phyloP scores from a whole-genome alignment of 2,113 vertebrate genomes.

The Sorex fumeus region DNA sequence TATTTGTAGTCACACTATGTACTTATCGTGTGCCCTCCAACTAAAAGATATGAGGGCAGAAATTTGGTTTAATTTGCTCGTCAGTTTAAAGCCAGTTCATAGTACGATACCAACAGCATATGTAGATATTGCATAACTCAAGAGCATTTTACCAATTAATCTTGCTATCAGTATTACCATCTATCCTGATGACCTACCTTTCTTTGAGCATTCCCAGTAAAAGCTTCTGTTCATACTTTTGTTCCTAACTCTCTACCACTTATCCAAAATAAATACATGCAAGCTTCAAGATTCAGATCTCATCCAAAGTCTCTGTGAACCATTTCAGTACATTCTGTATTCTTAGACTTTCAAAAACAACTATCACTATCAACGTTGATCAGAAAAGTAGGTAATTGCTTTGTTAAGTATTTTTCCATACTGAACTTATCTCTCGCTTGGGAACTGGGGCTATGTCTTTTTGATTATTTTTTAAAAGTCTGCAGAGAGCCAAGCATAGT shows the following conservation, averaged over 20 bases:
- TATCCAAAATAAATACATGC: slow-evolving; percentile 28
- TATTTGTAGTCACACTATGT: background rate
- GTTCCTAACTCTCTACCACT: background rate
- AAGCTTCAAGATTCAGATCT: background rate
- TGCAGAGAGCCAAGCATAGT: background rate
- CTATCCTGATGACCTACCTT: background rate
- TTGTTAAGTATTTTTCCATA: background rate
- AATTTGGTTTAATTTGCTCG: background rate
- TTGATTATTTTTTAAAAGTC: background rate
- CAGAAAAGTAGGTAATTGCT: background rate
- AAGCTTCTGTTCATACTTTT: slow-evolving; percentile 20
- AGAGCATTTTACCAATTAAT: background rate
- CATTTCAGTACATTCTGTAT: background rate
- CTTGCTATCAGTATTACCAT: background rate
- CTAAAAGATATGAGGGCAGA: background rate
- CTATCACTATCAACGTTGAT: background rate
- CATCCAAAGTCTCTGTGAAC: background rate
- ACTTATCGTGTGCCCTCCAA: background rate
- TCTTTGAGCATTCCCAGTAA: slow-evolving; percentile 31
- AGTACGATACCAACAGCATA: background rate
- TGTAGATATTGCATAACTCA: background rate
- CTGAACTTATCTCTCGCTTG: background rate
- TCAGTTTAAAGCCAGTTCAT: background rate
- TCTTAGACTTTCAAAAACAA: slow-evolving; percentile 30
- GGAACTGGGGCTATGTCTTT: background rate